These are phyloP conservation scores for Gallinago media DNA, from an alignment of 2,113 vertebrate species.

Conservation along the genomic window DNA sequence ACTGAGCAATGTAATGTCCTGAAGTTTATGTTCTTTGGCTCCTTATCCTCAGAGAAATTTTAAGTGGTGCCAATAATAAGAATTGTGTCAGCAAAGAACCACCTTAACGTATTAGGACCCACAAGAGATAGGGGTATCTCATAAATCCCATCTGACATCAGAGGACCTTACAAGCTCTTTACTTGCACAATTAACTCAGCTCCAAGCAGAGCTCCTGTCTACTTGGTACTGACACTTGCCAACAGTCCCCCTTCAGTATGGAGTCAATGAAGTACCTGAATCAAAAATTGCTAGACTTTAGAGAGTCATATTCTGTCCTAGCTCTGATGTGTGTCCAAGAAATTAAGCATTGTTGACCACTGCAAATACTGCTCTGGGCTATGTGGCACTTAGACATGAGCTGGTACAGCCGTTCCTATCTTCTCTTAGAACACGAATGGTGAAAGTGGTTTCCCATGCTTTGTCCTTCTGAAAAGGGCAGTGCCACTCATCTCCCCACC, in stretches of 20 bases:
- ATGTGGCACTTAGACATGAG: neutral
- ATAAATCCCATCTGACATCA: neutral
- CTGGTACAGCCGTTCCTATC: neutral
- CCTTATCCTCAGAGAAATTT: neutral
- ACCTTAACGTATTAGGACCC: neutral
- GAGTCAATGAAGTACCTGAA: neutral
- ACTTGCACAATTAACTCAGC: neutral
- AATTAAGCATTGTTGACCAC: neutral
- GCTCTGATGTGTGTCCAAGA: neutral
- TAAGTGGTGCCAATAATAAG: neutral
- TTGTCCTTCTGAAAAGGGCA: neutral
- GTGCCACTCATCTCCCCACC: too few species aligned
- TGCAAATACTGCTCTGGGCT: neutral
- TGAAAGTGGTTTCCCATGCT: neutral
- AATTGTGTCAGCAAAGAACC: neutral
- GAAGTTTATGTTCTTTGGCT: neutral
- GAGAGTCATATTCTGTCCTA: neutral
- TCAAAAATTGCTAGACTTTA: neutral
- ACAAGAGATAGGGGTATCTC: neutral
- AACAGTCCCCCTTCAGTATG: neutral
- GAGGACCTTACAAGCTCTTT: neutral
- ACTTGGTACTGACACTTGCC: fast-evolving
- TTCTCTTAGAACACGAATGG: neutral
- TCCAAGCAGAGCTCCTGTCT: neutral
- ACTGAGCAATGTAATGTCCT: neutral